These are phyloP conservation scores for Taeniopygia guttata DNA, from an alignment of 2,797 vertebrate genomes.

Conservation along the genomic window DNA sequence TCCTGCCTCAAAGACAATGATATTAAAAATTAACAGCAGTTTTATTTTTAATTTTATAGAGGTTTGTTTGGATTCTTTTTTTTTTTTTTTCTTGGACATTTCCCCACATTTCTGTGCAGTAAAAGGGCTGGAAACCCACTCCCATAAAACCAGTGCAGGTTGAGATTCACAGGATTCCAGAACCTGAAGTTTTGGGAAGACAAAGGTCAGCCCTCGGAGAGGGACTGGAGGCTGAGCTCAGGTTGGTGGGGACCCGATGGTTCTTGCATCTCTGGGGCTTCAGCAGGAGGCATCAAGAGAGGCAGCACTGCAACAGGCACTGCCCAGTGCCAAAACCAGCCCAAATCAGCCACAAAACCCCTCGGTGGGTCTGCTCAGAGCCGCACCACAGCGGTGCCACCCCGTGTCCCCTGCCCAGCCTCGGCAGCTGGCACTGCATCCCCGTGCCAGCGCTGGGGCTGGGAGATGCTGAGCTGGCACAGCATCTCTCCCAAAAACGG, in stretches of 20 bases:
- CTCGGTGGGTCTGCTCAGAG: not conserved
- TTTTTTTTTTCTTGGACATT: not conserved
- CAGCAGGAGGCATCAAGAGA: rapidly evolving
- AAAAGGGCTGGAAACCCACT: not conserved
- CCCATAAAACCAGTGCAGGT: rapidly evolving
- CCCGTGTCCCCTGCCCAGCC: rapidly evolving
- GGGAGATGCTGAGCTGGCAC: not conserved
- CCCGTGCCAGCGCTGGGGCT: rapidly evolving
- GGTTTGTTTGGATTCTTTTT: not conserved
- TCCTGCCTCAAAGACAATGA: not conserved
- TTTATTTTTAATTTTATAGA: not conserved
- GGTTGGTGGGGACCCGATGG: rapidly evolving
- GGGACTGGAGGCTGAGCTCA: rapidly evolving
- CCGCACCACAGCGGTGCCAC: rapidly evolving
- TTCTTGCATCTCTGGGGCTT: rapidly evolving
- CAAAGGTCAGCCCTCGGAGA: rapidly evolving
- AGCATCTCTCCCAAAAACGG: not conserved
- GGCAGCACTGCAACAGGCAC: rapidly evolving
- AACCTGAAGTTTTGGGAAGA: not conserved
- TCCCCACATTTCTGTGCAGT: not conserved
- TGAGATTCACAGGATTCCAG: not conserved
- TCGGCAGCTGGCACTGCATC: not conserved
- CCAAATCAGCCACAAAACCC: not conserved
- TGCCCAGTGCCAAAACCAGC: rapidly evolving
- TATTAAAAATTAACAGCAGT: not conserved